Evolutionary conservation across 2,113 vertebrate species (phyloP).

Genomic region (Apistogramma diplotaenia): DNA sequence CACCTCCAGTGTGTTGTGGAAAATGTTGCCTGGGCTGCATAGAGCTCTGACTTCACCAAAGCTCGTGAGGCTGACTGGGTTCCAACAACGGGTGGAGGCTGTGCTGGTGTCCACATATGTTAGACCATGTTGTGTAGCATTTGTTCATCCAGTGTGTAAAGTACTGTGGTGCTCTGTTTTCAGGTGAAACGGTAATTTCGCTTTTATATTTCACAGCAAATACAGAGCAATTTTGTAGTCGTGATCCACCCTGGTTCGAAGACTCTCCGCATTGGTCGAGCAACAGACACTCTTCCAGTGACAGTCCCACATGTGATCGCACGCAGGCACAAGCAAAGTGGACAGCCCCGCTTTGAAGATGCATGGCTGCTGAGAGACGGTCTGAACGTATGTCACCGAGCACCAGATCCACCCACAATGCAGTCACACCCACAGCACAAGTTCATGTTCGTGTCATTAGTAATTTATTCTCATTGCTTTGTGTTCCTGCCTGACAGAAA

Average conservation of each 20-base stretch:
- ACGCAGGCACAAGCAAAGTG: conserved; percentile 86
- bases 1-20: neutral
- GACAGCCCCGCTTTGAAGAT: conserved; percentile 85
- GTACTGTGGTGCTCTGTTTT: neutral
- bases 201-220: conserved; percentile 81
- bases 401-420: neutral
- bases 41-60: neutral
- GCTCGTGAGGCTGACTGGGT: neutral
- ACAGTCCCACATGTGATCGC: conserved; percentile 89
- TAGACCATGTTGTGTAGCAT: too few relatives aligned
- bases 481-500: conserved; percentile 76
- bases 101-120: neutral
- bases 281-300: conserved; percentile 89
- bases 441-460: neutral
- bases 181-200: neutral
- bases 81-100: neutral
- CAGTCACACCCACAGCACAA: neutral
- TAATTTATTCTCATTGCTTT: neutral
- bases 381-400: conserved; percentile 81
- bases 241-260: conserved; percentile 94
- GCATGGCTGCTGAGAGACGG: conserved; percentile 89
- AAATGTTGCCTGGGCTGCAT: neutral
- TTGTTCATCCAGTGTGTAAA: too few relatives aligned
- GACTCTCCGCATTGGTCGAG: conserved; percentile 87
- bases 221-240: conserved; percentile 93